These are phyloP conservation scores for Dolichomitus sp. DNA, from an alignment of 2,888 invertebrate species.

Conservation along the genomic window DNA sequence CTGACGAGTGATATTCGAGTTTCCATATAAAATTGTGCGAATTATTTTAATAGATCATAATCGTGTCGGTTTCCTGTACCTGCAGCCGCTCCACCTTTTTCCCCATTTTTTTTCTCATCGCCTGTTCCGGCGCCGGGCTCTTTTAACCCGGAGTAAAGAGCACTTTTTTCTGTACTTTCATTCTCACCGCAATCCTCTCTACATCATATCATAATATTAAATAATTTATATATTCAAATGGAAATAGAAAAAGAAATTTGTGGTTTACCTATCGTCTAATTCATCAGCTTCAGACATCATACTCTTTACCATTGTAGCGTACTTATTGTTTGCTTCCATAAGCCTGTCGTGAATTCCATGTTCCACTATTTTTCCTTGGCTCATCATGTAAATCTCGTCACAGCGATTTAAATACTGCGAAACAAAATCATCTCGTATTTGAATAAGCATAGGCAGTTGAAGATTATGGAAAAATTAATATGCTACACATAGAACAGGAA, in stretches of 20 bases:
- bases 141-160: slow-evolving; percentile 10
- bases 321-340: slow-evolving; percentile 83
- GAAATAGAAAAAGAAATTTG: not conserved
- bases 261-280: slow-evolving; percentile 50
- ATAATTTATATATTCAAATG: not conserved
- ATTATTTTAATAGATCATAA: not conserved
- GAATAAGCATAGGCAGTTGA: no score
- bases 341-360: slow-evolving; percentile 88
- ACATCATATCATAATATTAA: not conserved
- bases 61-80: slow-evolving; percentile 25
- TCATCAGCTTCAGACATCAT: slow-evolving; percentile 61
- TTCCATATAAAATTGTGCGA: not conserved
- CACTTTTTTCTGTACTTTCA: slow-evolving; percentile 20
- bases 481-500: no score
- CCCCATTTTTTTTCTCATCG: slow-evolving; percentile 27
- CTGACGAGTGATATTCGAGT: slow-evolving; percentile 59
- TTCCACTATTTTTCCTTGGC: slow-evolving; percentile 87
- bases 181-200: slow-evolving; percentile 36
- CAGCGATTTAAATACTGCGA: slow-evolving; percentile 88
- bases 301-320: slow-evolving; percentile 79
- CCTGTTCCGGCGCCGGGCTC: not conserved
- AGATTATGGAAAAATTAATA: no score
- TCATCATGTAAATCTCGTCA: slow-evolving; percentile 88
- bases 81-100: slow-evolving; percentile 19
- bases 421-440: not conserved